These are phyloP conservation scores for Coregonus sp. DNA, from an alignment of 2,797 vertebrate genomes.

Conservation along the genomic window DNA sequence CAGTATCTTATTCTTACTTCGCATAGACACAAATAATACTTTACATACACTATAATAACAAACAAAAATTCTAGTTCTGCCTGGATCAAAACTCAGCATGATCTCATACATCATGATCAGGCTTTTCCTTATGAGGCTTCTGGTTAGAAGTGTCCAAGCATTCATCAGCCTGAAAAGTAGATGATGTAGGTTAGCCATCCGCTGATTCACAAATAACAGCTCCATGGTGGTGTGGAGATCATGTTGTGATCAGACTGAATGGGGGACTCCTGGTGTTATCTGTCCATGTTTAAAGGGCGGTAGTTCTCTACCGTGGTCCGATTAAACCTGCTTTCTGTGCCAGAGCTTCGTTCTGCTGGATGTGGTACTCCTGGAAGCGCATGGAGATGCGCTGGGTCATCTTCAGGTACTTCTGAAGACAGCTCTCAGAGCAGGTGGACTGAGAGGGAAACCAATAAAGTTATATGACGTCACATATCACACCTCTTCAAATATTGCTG, in stretches of 20 bases:
- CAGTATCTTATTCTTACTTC: neutral
- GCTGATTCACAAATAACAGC: neutral
- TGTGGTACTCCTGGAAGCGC: conserved; percentile 98
- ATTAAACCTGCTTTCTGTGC: conserved; percentile 95
- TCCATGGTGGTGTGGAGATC: too few relatives aligned
- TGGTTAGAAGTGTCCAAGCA: neutral
- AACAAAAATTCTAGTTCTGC: neutral
- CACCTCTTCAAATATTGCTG: neutral
- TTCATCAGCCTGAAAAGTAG: neutral
- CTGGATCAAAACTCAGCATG: neutral
- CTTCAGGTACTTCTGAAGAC: conserved; percentile 97
- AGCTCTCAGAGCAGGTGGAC: conserved; percentile 91
- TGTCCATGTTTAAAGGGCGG: neutral
- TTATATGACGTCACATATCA: neutral
- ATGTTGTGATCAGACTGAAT: neutral
- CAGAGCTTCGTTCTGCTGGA: conserved; percentile 97
- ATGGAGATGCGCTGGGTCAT: conserved; percentile 99
- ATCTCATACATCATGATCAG: neutral
- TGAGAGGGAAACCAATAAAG: conserved; percentile 41
- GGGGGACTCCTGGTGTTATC: neutral
- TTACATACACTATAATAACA: neutral
- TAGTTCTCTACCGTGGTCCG: conserved; percentile 75
- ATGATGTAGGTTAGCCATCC: neutral
- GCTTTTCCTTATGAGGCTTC: neutral
- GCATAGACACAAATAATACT: neutral